Evolutionary conservation across 1,140 invertebrate genomes (phyloP), one percentile per base, ranked within the genome.

Genomic region (Euwallacea similis): DNA sequence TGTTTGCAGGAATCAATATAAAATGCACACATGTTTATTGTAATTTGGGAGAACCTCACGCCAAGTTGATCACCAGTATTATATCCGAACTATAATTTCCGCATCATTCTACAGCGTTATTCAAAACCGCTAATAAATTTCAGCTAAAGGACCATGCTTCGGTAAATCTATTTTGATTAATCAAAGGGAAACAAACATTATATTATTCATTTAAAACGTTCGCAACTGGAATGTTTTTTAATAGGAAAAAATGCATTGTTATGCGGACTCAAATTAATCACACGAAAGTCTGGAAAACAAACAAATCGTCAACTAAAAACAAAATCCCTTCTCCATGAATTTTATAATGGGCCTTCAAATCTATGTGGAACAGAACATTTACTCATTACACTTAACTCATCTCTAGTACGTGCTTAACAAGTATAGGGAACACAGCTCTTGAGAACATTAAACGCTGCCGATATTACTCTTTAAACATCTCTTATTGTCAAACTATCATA

Each of bases 401-500:
- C 21, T 33, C 21, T 33, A 33, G 21, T 33, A 33, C 21, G 21
- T 33, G 21, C 21, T 33, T 33, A 33, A 33, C 21, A 33, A 33
- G 21, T 33, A 33, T 33, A 33, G 9, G 46, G 46, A 50, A 50
- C 46, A 50, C 46, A 50, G 46, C 46, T 11, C 46, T 50, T 10
- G 6, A 11, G 9, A 50, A 50, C 46, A 50, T 50, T 50, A 50
- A 50, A 50, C 46, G 46, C 21, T 33, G 21, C 46, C 46, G 46
- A 50, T 50, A 11, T 50, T 50, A 11, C 46, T 50, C 46, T 11
- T 50, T 13, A 50, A 11, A 50, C 6, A 10, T 50, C 46, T 50
- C 46, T 50, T 69, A 69, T 69, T 69, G 66, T 69, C 66, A 46
- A 46, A 61, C 66, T 60, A 69, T 56, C 43, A 56, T 58, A 58